phyloP scores from a whole-genome alignment of 2,113 vertebrate species.

The Vidua macroura region DNA sequence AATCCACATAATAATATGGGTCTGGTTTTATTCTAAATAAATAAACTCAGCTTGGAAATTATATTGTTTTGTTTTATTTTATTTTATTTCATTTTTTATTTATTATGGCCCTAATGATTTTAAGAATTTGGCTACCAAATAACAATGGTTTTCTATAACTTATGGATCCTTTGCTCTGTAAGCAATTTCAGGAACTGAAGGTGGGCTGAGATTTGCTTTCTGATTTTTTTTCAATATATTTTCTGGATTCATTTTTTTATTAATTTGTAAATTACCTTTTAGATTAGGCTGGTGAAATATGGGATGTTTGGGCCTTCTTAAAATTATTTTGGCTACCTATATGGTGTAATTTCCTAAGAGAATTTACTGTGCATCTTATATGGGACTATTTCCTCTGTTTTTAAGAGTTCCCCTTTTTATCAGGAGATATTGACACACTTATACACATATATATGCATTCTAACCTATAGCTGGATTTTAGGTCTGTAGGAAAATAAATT shows the following conservation, averaged over 20 bases:
- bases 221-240: background rate
- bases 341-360: background rate
- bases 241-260: background rate
- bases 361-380: background rate
- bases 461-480: background rate
- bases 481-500: background rate
- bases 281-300: background rate
- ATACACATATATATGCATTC: rapidly evolving
- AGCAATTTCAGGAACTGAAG: background rate
- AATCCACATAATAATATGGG: background rate
- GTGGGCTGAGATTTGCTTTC: background rate
- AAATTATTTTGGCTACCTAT: background rate
- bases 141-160: background rate
- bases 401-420: background rate
- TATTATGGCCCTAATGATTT: background rate
- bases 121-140: background rate
- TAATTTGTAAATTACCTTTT: background rate
- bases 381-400: background rate
- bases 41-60: background rate
- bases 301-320: background rate
- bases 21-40: background rate
- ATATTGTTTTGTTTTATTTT: background rate
- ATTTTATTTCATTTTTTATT: background rate
- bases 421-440: background rate
- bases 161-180: background rate